Base-by-base conservation (phyloP, 2,888 invertebrate genomes). In the Ophion ellenae region DNA sequence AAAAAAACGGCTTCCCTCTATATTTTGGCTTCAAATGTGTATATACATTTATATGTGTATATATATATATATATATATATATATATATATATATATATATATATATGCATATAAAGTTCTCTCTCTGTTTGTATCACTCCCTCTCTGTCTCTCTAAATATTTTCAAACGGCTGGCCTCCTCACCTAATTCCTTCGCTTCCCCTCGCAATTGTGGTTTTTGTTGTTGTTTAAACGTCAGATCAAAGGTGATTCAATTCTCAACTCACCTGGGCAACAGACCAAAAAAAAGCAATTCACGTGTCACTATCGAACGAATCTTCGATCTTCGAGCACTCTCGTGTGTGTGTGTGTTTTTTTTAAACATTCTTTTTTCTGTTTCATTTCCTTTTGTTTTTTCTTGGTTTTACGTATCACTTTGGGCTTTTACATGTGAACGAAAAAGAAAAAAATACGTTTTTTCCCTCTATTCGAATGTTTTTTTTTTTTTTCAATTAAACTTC, bases 161-260 rank as follows among this genome's bases (percentile, higher is more conserved):
- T 88, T 84, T 84, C 73, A 81, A 93, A 92, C 93, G 93, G 94
- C 94, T 94, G 94, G 94, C 94, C 93, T 94, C 94, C 93, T 94
- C 93, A 87, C 94, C 94, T 92, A 92, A 90, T 81, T 92, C 91
- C 92, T 93, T 93, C 92, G 93, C 93, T 94, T 94, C 94, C 94
- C 94, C 93, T 93, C 93, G 93, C 93, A 93, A 93, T 86, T 93
- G 91, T 47, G 47, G 47, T 47, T 47, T 47, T 47, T 47, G 14
- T 47, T 47, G 32, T 47, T 14, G 92, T 92, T 89, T 87, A 90
- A 89, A 90, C 90, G 90, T 93, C 91, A 91, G 90, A 92, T 92
- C 90, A 92, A 93, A 93, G 93, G 92, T 94, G 94, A 94, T 90
- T 93, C 93, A 94, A 93, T 92, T 93, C 93, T 94, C 92, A 94